Conservation (phyloP, 2,113 vertebrate genomes). For the Pterocles orientalis region DNA sequence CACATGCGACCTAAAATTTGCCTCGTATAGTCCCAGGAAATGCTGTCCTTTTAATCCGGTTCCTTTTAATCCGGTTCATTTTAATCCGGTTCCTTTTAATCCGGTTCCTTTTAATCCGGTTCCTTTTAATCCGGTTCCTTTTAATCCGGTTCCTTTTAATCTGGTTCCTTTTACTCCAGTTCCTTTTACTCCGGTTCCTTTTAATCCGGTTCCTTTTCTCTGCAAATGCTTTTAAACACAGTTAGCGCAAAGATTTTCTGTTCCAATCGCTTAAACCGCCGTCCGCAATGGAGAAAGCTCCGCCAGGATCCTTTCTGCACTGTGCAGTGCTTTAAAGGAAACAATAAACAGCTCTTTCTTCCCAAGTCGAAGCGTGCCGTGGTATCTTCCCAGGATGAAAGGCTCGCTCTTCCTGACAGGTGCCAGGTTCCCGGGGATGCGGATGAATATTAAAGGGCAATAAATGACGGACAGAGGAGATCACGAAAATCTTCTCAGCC, state of each 20-base stretch:
- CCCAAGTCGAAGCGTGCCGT: constrained; percentile 21
- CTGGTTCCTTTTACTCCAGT: too few relatives aligned
- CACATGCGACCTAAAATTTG: not conserved
- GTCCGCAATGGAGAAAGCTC: not conserved
- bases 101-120: too few relatives aligned
- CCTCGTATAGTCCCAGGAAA: not conserved
- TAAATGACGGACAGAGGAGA: constrained; percentile 44
- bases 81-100: too few relatives aligned
- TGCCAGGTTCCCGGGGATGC: constrained; percentile 46
- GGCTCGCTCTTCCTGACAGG: constrained; percentile 51
- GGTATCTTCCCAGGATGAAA: constrained; percentile 35
- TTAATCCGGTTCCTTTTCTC: not conserved
- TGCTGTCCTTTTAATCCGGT: not conserved
- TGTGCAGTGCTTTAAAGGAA: constrained; percentile 13
- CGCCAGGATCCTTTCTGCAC: not conserved
- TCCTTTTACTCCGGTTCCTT: too few relatives aligned
- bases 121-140: too few relatives aligned
- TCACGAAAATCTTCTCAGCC: constrained; percentile 25
- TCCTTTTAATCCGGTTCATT: too few relatives aligned
- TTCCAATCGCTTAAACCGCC: not conserved
- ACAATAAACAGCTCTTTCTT: constrained; percentile 33
- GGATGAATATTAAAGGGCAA: constrained; percentile 60
- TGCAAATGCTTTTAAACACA: not conserved
- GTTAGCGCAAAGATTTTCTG: constrained; percentile 24
- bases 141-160: too few relatives aligned